Evolutionary conservation across 23 tunicate species (phyloP).

Genomic region (Diplosoma virens): DNA sequence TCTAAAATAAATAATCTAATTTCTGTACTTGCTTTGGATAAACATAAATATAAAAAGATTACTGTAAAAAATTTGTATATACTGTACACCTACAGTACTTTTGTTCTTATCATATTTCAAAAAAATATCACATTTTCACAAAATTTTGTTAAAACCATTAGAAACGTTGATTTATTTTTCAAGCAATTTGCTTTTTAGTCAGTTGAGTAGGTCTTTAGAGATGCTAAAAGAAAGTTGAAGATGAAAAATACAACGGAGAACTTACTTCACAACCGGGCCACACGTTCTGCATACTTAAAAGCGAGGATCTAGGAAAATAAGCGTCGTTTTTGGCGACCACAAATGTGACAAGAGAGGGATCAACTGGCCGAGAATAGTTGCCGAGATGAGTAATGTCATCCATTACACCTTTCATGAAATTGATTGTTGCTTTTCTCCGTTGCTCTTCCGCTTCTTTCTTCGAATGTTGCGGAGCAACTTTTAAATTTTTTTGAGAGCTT

Average conservation of each 20-base stretch:
- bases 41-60: too few relatives aligned
- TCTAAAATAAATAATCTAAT: too few relatives aligned
- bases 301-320: constrained; percentile 55
- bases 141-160: too few relatives aligned
- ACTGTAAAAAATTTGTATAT: too few relatives aligned
- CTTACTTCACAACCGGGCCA: constrained; percentile 96
- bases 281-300: constrained; percentile 57
- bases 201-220: background rate
- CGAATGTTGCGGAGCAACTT: too few relatives aligned
- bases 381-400: constrained; percentile 87
- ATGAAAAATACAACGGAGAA: background rate
- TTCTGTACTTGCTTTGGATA: too few relatives aligned
- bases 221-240: background rate
- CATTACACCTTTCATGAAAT: constrained; percentile 85
- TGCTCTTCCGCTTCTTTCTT: constrained; percentile 11
- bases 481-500: too few relatives aligned
- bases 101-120: too few relatives aligned
- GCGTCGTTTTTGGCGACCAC: constrained; percentile 87
- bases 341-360: constrained; percentile 65
- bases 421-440: constrained; percentile 52
- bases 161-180: too few relatives aligned
- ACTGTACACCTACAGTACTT: too few relatives aligned
- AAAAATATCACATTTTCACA: background rate
- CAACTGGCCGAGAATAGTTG: constrained; percentile 64
- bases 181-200: background rate